Percentiles rank a stretch among this genome's conserved stretches.
These are phyloP conservation scores for Sebastes kiyomatsui DNA, from an alignment of 2,797 vertebrate species.

Conservation along the genomic window DNA sequence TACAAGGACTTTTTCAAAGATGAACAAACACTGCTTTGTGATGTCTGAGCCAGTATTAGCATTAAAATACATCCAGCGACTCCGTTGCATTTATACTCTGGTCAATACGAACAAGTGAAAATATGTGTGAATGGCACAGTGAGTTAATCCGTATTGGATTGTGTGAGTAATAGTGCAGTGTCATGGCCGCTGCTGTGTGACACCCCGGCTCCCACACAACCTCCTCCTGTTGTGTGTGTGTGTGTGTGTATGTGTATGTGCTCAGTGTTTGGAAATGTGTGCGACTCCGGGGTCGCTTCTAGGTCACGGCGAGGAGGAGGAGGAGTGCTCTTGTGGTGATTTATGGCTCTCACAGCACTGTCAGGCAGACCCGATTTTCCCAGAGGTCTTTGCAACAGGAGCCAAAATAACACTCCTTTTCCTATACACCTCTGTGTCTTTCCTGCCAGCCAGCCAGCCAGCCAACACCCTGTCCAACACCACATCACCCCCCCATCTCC, in stretches of 20 bases:
- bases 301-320: conserved; percentile 62
- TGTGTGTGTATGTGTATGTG: not conserved
- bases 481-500: not conserved
- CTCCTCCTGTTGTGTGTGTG: not conserved
- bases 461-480: conserved; percentile 7
- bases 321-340: conserved; percentile 73
- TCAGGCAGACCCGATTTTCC: conserved; percentile 74
- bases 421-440: conserved; percentile 33
- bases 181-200: conserved; percentile 4
- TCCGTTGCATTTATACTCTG: not conserved
- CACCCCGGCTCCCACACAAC: not conserved
- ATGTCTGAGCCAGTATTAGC: not conserved
- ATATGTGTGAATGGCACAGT: not conserved
- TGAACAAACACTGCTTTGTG: not conserved
- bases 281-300: conserved; percentile 56
- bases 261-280: conserved; percentile 5
- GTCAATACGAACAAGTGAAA: not conserved
- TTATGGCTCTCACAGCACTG: conserved; percentile 72
- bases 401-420: conserved; percentile 69
- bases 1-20: not conserved
- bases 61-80: not conserved
- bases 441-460: conserved; percentile 23
- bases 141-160: not conserved
- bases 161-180: not conserved
- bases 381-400: conserved; percentile 71